Evolutionary conservation across 2,797 vertebrate genomes (phyloP), one percentile per base, ranked within the genome.

Genomic region (Halcyon leucocephala): DNA sequence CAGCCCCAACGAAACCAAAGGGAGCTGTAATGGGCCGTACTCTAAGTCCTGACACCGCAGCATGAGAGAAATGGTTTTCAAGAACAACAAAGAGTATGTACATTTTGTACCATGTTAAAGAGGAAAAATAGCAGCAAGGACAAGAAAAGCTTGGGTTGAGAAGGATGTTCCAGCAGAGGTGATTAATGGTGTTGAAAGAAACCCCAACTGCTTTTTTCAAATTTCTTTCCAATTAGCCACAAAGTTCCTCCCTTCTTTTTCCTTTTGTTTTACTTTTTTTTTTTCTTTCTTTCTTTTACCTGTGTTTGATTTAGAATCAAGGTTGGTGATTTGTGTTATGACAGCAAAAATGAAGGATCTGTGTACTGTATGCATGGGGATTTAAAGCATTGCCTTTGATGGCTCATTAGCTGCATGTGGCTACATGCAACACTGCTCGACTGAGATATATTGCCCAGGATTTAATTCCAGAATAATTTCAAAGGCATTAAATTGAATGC

Each of bases 401-500:
- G 74, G 84, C 85, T 78, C 62, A 82, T 96, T 95, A 82, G 77
- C 89, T 97, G 87, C 84, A 82, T 73, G 72, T 70, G 77, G 90
- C 92, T 89, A 93, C 87, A 95, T 70, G 89, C 74, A 86, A 74
- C 74, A 46, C 74, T 80, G 51, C 87, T 92, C 39, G 57, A 95
- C 91, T 96, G 86, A 95, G 79, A 93, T 86, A 70, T 72, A 90
- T 83, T 93, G 82, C 90, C 61, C n/a, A 65, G 84, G 71, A 91
- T 93, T 95, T 95, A 95, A 96, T 89, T 96, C 93, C 77, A 96
- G 90, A 95, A 94, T 94, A 93, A 94, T 97, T 97, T 95, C 90
- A 96, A 94, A 97, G 94, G 84, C 81, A 93, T 93, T 97, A 85
- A 93, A 88, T 83, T 1, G 65, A 96, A 89, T 78, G 92, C 58